Conservation (phyloP, 2,888 invertebrate genomes). For the Stratiomys singularior region DNA sequence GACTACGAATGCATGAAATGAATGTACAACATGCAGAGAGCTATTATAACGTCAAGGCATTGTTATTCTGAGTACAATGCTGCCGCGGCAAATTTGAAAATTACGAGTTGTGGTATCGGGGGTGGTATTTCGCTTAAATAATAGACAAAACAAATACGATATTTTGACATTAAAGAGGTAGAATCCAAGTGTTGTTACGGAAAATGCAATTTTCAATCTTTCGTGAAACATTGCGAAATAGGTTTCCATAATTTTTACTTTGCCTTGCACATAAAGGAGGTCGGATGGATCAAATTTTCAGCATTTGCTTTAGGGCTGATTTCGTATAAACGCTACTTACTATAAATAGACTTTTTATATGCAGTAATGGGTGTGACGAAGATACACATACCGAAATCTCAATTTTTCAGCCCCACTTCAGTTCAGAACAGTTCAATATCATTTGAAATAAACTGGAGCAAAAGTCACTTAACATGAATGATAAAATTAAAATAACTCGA, state of each 20-base stretch:
- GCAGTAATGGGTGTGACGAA: too few species aligned
- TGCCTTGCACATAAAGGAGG: too few species aligned
- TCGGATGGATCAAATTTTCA: too few species aligned
- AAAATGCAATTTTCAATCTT: background rate
- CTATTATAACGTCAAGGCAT: constrained; percentile 19
- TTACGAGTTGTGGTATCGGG: background rate
- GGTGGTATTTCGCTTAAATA: constrained; percentile 22
- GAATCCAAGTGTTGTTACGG: background rate
- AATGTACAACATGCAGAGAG: background rate
- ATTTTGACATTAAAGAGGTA: background rate
- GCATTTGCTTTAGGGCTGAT: too few species aligned
- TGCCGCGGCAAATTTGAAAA: constrained; percentile 1
- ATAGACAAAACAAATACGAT: background rate
- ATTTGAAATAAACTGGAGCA: constrained; percentile 46
- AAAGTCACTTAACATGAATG: constrained; percentile 44
- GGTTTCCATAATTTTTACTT: background rate
- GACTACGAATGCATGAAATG: background rate
- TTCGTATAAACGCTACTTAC: too few species aligned
- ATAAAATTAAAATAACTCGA: constrained; percentile 46
- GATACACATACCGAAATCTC: too few species aligned
- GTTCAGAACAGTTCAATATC: constrained; percentile 7
- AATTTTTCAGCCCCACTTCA: too few species aligned
- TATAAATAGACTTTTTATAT: too few species aligned
- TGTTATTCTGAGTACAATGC: constrained; percentile 25
- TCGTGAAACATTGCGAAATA: background rate